Conservation (phyloP, 2,113 vertebrate genomes). For the Mustela nigripes region DNA sequence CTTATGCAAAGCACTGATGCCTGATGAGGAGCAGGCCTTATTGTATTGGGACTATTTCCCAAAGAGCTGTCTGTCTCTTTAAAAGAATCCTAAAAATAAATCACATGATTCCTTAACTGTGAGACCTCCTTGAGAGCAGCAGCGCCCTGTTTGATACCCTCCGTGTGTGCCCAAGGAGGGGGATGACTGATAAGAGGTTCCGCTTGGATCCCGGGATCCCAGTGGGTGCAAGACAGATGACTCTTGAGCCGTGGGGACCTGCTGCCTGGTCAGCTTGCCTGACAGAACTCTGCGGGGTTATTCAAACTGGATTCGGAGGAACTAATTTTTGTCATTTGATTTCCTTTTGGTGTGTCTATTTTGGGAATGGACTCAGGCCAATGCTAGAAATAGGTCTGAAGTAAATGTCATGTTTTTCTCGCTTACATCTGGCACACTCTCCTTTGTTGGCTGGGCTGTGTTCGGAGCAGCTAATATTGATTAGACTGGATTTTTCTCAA, state of each 20-base stretch:
- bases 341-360: not conserved
- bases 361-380: not conserved
- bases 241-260: not conserved
- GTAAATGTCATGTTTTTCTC: not conserved
- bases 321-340: not conserved
- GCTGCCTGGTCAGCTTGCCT: not conserved
- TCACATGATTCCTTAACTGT: not conserved
- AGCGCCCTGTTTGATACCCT: rapidly evolving
- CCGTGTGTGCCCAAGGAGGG: not conserved
- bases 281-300: not conserved
- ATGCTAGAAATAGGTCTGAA: constrained; percentile 7
- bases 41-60: not conserved
- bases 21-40: not conserved
- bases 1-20: not conserved
- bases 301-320: not conserved
- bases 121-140: not conserved
- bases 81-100: constrained; percentile 12
- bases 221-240: not conserved
- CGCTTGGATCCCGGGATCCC: not conserved
- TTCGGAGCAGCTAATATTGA: not conserved
- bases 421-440: not conserved
- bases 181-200: not conserved
- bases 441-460: not conserved
- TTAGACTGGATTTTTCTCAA: not conserved
- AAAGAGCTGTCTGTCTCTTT: not conserved